Base-by-base conservation (phyloP, 1,140 invertebrate species). In the Drosophila chauvacae region DNA sequence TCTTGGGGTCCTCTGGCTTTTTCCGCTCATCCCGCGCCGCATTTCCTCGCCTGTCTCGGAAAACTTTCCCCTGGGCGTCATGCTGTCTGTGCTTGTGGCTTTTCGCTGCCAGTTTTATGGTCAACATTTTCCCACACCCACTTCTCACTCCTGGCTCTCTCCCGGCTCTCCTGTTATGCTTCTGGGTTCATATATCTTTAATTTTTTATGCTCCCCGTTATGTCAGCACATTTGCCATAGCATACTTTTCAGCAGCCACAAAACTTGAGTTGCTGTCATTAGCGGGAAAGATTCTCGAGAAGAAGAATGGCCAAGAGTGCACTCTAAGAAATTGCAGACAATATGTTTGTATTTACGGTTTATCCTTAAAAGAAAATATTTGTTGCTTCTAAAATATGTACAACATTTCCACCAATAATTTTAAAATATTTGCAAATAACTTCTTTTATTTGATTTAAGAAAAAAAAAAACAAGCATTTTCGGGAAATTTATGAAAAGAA, bases 181-280 rank as follows among this genome's bases (percentile, higher is more conserved):
- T 70, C 71, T 73, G 30, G 71, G 59, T 83, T 83, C 69, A 84
- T 87, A 84, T 84, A 81, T 88, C 85, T 88, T 88, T 90, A 88
- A 88, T 88, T 88, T 72, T 77, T 88, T 78, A 84, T 75, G 53
- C 61, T 58, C 63, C 47, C 47, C 35, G 62, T 73, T 69, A 65
- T 83, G 84, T 87, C 84, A 87, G 83, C 83, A 82, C 74, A 80
- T 87, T 87, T 57, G 62, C 57, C 72, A 77, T 88, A 77, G 80
- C 84, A 80, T 83, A 88, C 84, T 84, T 88, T 87, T 87, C 60
- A 78, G 80, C 68, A 74, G 18, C 44, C 56, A 33, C 60, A 56
- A 61, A 60, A 39, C 62, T 70, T 65, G 44, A 57, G 64, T 51
- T 71, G 74, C 79, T 88, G 84, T 88, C 84, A 88, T 88, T 88